A percentile compares a stretch with the other conserved stretches of the same genome.
phyloP scores from a whole-genome alignment of 2,888 invertebrate genomes.

The Criorhina ranunculi region DNA sequence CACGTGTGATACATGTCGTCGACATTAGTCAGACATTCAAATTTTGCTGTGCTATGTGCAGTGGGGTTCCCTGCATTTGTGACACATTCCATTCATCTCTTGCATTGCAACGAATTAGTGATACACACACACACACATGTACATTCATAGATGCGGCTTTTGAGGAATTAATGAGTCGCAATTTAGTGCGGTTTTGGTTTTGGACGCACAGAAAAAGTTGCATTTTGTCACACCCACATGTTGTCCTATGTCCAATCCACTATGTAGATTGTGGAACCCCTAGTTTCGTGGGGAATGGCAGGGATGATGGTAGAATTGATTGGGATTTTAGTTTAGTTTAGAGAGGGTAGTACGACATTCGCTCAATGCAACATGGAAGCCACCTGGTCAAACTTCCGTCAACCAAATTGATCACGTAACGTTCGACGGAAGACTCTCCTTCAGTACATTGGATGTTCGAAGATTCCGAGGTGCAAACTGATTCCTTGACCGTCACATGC shows the following conservation, averaged over 20 bases:
- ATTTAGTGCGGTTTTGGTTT: constrained; percentile 62
- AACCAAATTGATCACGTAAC: no score
- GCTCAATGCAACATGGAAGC: no score
- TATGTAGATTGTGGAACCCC: constrained; percentile 4
- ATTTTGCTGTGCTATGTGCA: constrained; percentile 12
- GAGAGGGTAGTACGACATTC: no score
- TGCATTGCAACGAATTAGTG: constrained; percentile 62
- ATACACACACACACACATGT: constrained; percentile 21
- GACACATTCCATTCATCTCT: constrained; percentile 60
- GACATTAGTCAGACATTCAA: constrained; percentile 72
- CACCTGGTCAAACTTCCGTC: no score
- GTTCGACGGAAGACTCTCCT: no score
- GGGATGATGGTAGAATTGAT: constrained; percentile 9
- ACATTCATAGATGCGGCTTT: no score
- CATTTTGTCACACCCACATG: constrained; percentile 74
- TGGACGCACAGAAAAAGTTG: constrained; percentile 1
- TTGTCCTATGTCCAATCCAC: not conserved
- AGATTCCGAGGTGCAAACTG: no score
- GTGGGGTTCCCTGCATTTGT: constrained; percentile 37
- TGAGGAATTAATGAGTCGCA: constrained; percentile 70
- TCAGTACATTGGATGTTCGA: no score
- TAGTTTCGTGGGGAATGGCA: not conserved
- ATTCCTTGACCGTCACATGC: no score
- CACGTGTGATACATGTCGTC: constrained; percentile 76
- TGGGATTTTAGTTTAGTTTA: not conserved